Percentiles rank a stretch among this genome's conserved stretches.
Evolutionary conservation across 2,888 invertebrate genomes (phyloP).

Genomic region (Platypus cylindrus): DNA sequence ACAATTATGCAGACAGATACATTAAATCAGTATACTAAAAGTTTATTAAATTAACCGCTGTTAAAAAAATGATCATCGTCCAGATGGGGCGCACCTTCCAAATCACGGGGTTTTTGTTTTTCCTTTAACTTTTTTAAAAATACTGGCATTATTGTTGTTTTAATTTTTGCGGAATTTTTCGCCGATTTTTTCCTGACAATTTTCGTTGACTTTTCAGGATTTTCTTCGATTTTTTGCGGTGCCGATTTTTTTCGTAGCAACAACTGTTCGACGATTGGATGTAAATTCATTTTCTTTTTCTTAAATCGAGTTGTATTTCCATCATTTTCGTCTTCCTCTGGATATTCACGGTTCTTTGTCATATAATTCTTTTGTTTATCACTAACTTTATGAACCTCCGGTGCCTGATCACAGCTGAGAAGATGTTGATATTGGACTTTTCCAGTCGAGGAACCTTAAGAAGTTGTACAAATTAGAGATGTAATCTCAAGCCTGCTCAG

Average conservation of each 20-base stretch:
- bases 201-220: neutral
- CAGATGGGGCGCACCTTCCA: no score
- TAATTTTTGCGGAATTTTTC: conserved; percentile 5
- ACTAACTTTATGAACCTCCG: conserved; percentile 3
- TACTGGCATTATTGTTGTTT: conserved; percentile 20
- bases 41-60: no score
- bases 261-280: conserved; percentile 10
- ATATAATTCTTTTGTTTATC: conserved; percentile 1
- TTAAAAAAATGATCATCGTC: no score
- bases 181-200: neutral
- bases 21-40: no score
- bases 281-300: conserved; percentile 10
- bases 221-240: no score
- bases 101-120: no score
- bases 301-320: neutral
- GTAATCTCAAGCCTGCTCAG: neutral
- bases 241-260: conserved; percentile 6
- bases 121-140: conserved; percentile 17
- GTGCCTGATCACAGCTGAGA: conserved; percentile 17
- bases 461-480: neutral
- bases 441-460: conserved; percentile 9
- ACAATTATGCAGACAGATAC: no score
- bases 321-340: neutral
- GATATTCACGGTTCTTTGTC: neutral
- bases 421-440: conserved; percentile 17